These are phyloP conservation scores for Oligia fasciuncula DNA, from an alignment of 2,888 invertebrate genomes.

Conservation along the genomic window DNA sequence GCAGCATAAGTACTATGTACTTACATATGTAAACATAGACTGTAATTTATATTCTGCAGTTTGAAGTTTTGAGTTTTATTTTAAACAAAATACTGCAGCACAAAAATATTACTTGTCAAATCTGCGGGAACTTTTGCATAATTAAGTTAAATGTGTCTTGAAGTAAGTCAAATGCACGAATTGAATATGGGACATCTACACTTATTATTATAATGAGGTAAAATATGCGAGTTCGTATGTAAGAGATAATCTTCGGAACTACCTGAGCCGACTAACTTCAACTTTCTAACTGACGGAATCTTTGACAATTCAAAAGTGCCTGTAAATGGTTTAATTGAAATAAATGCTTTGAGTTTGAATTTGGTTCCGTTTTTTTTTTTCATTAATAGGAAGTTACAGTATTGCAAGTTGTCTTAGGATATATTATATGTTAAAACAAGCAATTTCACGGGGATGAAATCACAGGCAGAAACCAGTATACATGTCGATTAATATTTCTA, in stretches of 20 bases:
- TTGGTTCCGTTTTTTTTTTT: no score
- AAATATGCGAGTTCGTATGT: background rate
- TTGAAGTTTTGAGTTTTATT: conserved; percentile 40
- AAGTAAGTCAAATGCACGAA: background rate
- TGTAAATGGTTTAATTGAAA: no score
- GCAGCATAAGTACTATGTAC: conserved; percentile 24
- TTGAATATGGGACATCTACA: no score
- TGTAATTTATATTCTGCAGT: conserved; percentile 46
- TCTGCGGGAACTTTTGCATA: background rate
- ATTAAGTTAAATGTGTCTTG: background rate
- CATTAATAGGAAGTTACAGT: no score
- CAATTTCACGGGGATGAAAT: no score
- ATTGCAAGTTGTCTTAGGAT: no score
- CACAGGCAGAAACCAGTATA: background rate
- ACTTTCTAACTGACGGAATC: no score
- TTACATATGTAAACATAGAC: conserved; percentile 39
- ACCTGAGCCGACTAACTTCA: no score
- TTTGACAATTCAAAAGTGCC: no score
- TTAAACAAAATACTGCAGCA: background rate
- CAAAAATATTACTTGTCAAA: conserved; percentile 12
- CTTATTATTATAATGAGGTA: background rate
- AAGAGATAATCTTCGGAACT: no score
- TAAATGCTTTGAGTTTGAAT: no score
- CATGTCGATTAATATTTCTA: background rate
- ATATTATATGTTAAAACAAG: no score